Conservation (phyloP, 2,888 invertebrate species). For the Rhagophthalmus giganteus region DNA sequence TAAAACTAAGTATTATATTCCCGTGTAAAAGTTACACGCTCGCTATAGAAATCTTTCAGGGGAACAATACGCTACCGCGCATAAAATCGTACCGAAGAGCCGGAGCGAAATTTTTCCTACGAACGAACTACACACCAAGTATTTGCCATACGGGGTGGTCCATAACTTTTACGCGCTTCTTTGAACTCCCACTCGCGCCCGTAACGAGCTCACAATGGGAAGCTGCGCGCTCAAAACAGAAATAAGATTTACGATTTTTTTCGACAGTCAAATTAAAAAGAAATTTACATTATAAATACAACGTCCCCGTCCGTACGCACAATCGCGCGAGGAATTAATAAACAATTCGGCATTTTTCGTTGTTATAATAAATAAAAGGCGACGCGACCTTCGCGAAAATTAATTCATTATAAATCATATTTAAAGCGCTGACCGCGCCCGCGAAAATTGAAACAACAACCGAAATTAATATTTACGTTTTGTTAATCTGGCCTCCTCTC, state of each 20-base stretch:
- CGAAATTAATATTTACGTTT: slow-evolving; percentile 13
- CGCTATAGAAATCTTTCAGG: slow-evolving; percentile 23
- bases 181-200: too few species aligned
- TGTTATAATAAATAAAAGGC: slow-evolving; percentile 1
- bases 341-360: slow-evolving; percentile 10
- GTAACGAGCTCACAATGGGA: too few species aligned
- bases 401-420: slow-evolving; percentile 10
- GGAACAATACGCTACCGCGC: slow-evolving; percentile 13
- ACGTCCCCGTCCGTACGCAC: too few species aligned
- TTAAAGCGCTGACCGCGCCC: slow-evolving; percentile 8
- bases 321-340: too few species aligned
- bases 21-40: slow-evolving; percentile 25
- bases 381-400: slow-evolving; percentile 1
- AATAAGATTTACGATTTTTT: too few species aligned
- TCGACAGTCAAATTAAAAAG: neutral
- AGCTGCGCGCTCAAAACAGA: too few species aligned
- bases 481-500: slow-evolving; percentile 9
- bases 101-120: too few species aligned
- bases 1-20: slow-evolving; percentile 29
- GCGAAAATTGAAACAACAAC: slow-evolving; percentile 12
- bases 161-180: too few species aligned
- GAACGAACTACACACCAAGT: too few species aligned
- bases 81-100: slow-evolving; percentile 15
- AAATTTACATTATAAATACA: neutral
- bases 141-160: too few species aligned